Evolutionary conservation across 2,888 invertebrate genomes (phyloP), one percentile per base, ranked within the genome.

Genomic region (Malachius bipustulatus): DNA sequence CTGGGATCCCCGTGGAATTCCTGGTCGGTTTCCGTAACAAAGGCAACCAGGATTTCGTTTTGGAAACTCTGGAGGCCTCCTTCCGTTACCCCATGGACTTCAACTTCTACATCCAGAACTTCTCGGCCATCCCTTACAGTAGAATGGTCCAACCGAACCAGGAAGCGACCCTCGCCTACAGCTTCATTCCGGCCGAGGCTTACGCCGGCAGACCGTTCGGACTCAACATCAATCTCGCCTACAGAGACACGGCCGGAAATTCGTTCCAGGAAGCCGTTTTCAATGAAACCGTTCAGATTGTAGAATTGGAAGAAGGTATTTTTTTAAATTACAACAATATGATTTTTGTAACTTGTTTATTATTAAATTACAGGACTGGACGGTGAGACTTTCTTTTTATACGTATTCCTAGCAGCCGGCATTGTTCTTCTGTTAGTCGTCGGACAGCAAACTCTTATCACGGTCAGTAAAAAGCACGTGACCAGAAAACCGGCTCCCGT

Each of bases 51-150:
- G 90, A 94, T 48, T 94, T 96, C 56, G 64, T 83, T 14, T 75
- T 99, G 13, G 94, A 98, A 58, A 80, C 83, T 4, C 73, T 97
- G 57, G 97, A 97, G 54, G 94, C 96, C 0, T 96, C 97, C 0
- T 96, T 99, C 77, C 82, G 96, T 49, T 98, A 97, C 59, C 96
- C 97, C 4, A 88, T 94, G 83, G 97, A 98, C 65, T 98, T 90
- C 67, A 90, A 82, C 48, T 98, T 90, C 66, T 88, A 87, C 66
- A 93, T 99, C 47, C 96, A 97, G 66, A 99, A 98, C 67, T 98
- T 97, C 67, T 90, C 96, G 0, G 82, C 88, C 0, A 72, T 90
- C 51, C 75, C 79, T 2, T 93, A 85, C 65, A 83, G 88, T 56
- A 78, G 82, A 48, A 73, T 83, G 48, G 89, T 99, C 1, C 82